phyloP scores from a whole-genome alignment of 2,113 vertebrate genomes.

The Tinamus guttatus region DNA sequence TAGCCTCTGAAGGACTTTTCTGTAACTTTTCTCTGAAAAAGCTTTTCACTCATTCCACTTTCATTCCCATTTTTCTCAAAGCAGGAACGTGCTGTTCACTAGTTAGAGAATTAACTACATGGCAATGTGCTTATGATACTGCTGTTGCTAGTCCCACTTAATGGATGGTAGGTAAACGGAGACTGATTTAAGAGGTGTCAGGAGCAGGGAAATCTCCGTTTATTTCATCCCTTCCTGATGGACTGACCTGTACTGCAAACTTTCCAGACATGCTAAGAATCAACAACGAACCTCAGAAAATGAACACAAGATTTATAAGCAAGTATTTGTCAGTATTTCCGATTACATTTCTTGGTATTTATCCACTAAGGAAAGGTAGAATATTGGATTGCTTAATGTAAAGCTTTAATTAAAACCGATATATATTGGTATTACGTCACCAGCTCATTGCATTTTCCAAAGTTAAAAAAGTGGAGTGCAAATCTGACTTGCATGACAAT shows the following conservation, averaged over 20 bases:
- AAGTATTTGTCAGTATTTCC: not conserved
- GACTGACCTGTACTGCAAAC: not conserved
- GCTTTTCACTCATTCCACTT: not conserved
- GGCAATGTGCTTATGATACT: not conserved
- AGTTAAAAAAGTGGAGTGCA: conserved; percentile 13
- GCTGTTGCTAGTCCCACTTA: not conserved
- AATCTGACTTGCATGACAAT: conserved; percentile 1
- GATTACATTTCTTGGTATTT: not conserved
- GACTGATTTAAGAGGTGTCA: not conserved
- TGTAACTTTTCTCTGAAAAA: not conserved
- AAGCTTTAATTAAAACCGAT: not conserved
- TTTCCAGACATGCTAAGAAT: not conserved
- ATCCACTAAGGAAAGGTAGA: not conserved
- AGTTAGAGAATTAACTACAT: not conserved
- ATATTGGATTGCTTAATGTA: not conserved
- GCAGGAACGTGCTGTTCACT: not conserved
- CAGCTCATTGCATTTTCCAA: not conserved
- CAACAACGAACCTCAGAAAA: not conserved
- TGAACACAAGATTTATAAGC: not conserved
- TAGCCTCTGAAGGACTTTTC: not conserved
- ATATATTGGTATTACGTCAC: not conserved
- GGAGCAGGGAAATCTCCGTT: not conserved
- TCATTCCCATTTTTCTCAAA: not conserved
- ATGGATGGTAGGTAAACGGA: not conserved
- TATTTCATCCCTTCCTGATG: not conserved